Base-by-base conservation (phyloP, 2,113 vertebrate genomes). In the Uropsilus gracilis region DNA sequence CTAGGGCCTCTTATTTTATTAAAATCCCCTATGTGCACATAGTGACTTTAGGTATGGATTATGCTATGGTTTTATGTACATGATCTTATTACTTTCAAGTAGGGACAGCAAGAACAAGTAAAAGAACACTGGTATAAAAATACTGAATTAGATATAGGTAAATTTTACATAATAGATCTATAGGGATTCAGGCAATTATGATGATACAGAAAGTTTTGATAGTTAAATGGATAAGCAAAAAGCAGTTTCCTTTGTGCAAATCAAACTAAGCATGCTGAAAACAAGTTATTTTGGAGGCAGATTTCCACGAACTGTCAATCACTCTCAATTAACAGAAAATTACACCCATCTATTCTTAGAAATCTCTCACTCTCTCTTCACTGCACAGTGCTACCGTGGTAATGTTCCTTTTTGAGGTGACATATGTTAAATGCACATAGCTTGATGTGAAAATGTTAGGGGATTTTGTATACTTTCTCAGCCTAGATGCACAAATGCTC, bases 261-360 rank as follows among this genome's bases (percentile, higher is more conserved):
- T 75, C 78, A 94, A 92, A 75, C 73, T n/a, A 73, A 89, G 63
- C 2, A 64, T 89, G 77, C 46, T 69, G 24, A 44, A 94, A 86
- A 18, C 39, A 66, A 61, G 77, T 86, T 94, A 89, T 93, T 97
- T 92, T 91, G 32, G 26, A 81, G 83, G 18, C 20, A 87, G 6
- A 82, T 91, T 97, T 97, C 97, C 89, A 95, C 26, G 96, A 97
- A 97, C 24, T 96, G 37, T 72, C 46, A 91, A 80, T 95, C 59
- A 93, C 44, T 82, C 26, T 86, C 64, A 91, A 86, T 94, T 97
- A 97, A 82, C 89, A 97, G 92, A 96, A 96, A 97, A 84, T 87
- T 92, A 90, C 88, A 92, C 86, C 88, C 96, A 94, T 91, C 68
- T 84, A 85, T 97, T 97, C 96, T 97, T 77, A 96, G 97, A 97